These are phyloP conservation scores for Hippocampus barbouri DNA, from an alignment of 2,113 vertebrate species.

Conservation along the genomic window DNA sequence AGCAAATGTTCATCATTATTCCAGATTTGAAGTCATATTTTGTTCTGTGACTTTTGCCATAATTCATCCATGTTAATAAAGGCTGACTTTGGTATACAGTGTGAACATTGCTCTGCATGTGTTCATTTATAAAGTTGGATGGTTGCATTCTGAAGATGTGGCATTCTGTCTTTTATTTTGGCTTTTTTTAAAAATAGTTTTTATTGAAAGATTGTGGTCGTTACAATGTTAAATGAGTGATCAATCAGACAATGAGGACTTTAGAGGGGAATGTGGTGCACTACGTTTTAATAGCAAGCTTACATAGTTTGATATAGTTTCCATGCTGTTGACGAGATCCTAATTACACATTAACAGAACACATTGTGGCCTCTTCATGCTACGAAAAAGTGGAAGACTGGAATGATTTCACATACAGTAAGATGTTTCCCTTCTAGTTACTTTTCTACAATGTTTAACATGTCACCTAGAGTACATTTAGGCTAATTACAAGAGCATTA, in stretches of 20 bases:
- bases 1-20: not conserved
- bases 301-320: conserved; percentile 40
- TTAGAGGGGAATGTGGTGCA: conserved; percentile 28
- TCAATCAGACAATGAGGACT: conserved; percentile 29
- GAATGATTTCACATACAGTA: conserved; percentile 12
- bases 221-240: not conserved
- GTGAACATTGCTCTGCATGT: not conserved
- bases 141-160: not conserved
- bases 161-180: too few relatives aligned
- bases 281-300: conserved; percentile 49
- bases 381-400: conserved; percentile 18
- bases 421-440: not conserved
- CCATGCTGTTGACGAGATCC: conserved; percentile 39
- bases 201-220: too few relatives aligned
- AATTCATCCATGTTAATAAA: not conserved
- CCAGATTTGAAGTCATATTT: not conserved
- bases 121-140: not conserved
- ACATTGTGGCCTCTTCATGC: not conserved
- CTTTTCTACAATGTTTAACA: not conserved
- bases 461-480: not conserved
- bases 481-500: conserved; percentile 30
- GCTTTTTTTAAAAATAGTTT: too few relatives aligned
- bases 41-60: not conserved
- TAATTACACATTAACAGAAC: conserved; percentile 27
- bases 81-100: not conserved